Evolutionary conservation across 2,888 invertebrate genomes (phyloP).

Genomic region (Archaeoteleia sp.): DNA sequence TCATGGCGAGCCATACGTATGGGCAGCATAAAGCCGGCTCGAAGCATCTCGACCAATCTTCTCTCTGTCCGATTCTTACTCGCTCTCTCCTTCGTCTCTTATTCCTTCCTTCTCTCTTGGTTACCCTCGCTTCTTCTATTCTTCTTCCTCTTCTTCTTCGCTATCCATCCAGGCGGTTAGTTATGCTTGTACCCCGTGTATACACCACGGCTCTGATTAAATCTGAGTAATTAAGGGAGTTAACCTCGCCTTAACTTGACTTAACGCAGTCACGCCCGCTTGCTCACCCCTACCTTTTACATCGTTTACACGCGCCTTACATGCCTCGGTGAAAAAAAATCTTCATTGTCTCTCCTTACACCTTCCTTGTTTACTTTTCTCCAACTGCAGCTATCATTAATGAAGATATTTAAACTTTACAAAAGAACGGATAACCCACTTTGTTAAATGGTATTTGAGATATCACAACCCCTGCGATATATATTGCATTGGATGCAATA

Average conservation of each 20-base stretch:
- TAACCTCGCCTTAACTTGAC: constrained; percentile 74
- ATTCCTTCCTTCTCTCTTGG: constrained; percentile 20
- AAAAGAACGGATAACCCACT: too few species aligned
- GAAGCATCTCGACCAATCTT: constrained; percentile 49
- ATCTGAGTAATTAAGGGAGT: constrained; percentile 75
- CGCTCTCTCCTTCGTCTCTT: constrained; percentile 12
- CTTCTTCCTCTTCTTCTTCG: constrained; percentile 42
- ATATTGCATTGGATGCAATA: too few species aligned
- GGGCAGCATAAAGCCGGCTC: constrained; percentile 52
- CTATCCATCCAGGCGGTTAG: constrained; percentile 57
- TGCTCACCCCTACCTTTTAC: constrained; percentile 71
- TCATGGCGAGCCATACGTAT: constrained; percentile 49
- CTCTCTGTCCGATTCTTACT: constrained; percentile 25
- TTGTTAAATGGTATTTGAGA: too few species aligned
- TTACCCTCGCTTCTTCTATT: constrained; percentile 36
- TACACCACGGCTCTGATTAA: constrained; percentile 69
- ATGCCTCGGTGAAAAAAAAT: constrained; percentile 60
- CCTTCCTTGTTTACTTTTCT: constrained; percentile 52
- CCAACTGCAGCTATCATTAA: constrained; percentile 47
- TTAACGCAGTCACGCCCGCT: constrained; percentile 75
- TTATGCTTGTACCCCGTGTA: constrained; percentile 63
- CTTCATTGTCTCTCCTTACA: constrained; percentile 55
- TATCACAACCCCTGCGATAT: too few species aligned
- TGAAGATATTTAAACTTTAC: too few species aligned
- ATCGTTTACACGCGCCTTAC: constrained; percentile 69